Evolutionary conservation across 2,113 vertebrate species (phyloP).

Genomic region (Corythoichthys haematopterus): DNA sequence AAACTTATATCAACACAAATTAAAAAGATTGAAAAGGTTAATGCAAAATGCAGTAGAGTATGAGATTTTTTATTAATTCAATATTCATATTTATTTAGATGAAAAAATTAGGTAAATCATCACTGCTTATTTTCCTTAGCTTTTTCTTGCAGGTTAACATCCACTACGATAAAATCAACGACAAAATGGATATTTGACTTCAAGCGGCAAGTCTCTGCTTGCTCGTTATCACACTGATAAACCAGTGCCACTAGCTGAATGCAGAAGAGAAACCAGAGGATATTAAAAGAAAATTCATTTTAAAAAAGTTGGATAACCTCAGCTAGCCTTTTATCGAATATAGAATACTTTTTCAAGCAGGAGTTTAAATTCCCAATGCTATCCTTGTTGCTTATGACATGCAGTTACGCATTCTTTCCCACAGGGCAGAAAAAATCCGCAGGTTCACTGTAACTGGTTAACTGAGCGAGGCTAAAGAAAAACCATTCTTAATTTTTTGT

Average conservation of each 20-base stretch:
- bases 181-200: slow-evolving; percentile 2
- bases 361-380: slow-evolving; percentile 26
- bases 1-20: too few species aligned
- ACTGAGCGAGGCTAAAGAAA: too few species aligned
- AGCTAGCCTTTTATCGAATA: neutral
- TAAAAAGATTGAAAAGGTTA: too few species aligned
- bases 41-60: too few species aligned
- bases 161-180: neutral
- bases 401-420: slow-evolving; percentile 34
- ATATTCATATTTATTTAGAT: neutral
- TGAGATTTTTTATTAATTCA: too few species aligned
- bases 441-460: too few species aligned
- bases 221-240: neutral
- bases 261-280: neutral
- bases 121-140: neutral
- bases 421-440: neutral
- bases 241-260: neutral
- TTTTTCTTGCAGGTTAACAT: neutral
- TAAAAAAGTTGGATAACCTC: neutral
- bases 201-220: slow-evolving; percentile 19
- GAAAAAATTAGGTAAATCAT: neutral
- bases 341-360: slow-evolving; percentile 28
- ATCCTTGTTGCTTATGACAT: slow-evolving; percentile 56
- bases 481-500: neutral
- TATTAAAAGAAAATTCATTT: neutral